Evolutionary conservation across 2,797 vertebrate species (phyloP), one percentile per base, ranked within the genome.

Genomic region (Rhabdomys pumilio): DNA sequence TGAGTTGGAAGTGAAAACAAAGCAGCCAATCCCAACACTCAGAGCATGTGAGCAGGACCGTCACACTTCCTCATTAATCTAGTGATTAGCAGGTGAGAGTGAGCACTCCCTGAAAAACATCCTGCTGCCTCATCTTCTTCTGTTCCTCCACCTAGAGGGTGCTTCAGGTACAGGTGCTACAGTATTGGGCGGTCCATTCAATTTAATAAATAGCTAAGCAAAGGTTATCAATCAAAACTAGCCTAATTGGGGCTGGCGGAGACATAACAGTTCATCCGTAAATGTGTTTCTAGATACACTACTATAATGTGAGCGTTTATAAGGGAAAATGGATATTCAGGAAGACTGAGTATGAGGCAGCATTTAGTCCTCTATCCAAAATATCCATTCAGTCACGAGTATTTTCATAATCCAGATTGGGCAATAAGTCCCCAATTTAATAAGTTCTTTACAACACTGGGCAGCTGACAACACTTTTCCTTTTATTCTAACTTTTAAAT

Each of bases 141-240:
- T 73, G 75, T 50, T 34, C 90, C 61, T 87, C 15, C 63, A 53
- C n/a, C 73, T 86, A 24, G 17, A 90, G 38, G 63, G 63, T 77
- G 53, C 53, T 61, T 92, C 80, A 8, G 20, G 76, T 59, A 75
- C 24, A 95, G 17, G 9, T 44, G 61, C 31, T 20, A 69, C 26
- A 9, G 47, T 76, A 89, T 61, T 91, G 95, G 22, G 34, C 2
- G 50, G 8, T 20, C 41, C 44, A 44, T 76, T 6, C 61, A 44
- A 86, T 72, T 29, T 50, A 85, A 69, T 83, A 81, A 38, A 79
- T 65, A 61, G 15, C 14, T 91, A 53, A 81, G 63, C 22, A 55
- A 80, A 95, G 61, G 91, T 91, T 73, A 38, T 53, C 79, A 50
- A n/a, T 76, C 76, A 87, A 26, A 81, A 73, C 22, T 57, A 90